A percentile compares a stretch with the other conserved stretches of the same genome.
These are phyloP conservation scores for Troglohyphantes excavatus DNA, from an alignment of 2,888 invertebrate species.

Conservation along the genomic window DNA sequence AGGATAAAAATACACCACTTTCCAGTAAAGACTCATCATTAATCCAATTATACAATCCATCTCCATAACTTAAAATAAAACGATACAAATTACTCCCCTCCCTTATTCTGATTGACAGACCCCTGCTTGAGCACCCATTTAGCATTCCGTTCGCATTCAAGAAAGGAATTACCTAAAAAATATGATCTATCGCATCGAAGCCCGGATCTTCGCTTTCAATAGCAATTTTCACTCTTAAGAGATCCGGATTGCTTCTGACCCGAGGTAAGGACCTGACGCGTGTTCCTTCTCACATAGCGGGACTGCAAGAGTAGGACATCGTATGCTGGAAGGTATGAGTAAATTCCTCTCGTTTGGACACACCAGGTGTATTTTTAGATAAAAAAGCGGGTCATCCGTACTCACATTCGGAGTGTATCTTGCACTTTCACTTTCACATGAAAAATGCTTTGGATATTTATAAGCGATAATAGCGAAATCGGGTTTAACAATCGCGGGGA, in stretches of 20 bases:
- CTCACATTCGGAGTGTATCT: background rate
- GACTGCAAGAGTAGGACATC: conserved; percentile 57
- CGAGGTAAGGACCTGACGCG: conserved; percentile 1
- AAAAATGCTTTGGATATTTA: no score
- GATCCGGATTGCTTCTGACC: conserved; percentile 26
- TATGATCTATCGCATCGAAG: background rate
- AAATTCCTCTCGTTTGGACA: conserved; percentile 27
- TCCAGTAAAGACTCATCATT: no score
- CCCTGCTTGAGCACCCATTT: background rate
- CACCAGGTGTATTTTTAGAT: conserved; percentile 60
- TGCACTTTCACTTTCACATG: background rate
- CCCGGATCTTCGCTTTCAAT: conserved; percentile 35
- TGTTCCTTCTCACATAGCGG: background rate
- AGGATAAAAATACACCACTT: no score
- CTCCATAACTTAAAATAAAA: background rate
- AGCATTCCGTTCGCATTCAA: background rate
- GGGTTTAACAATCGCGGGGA: no score
- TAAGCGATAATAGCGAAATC: no score
- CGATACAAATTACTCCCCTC: background rate
- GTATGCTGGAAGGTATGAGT: conserved; percentile 40
- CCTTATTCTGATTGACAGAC: background rate
- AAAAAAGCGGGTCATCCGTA: conserved; percentile 12
- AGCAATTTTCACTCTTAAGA: conserved; percentile 49
- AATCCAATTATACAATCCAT: background rate
- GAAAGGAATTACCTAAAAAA: background rate